Base-by-base conservation (phyloP, 2,113 vertebrate genomes). In the Nipponia nippon region DNA sequence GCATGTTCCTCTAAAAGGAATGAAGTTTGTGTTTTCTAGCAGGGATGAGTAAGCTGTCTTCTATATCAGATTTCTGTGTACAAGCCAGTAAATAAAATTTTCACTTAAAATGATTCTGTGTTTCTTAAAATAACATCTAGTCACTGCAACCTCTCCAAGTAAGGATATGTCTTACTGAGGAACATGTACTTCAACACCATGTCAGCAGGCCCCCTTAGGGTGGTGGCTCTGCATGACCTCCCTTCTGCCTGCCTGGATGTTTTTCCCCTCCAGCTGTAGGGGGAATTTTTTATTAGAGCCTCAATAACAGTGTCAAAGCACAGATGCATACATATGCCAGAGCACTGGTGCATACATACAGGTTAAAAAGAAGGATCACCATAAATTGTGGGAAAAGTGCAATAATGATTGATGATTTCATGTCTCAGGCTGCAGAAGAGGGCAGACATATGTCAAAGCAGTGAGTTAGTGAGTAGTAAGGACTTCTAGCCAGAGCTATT, bases 121-220 rank as follows among this genome's bases (percentile, higher is more conserved):
- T 55, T 96, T 93, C 81, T 76, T 85, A 95, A 90, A 93, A 94
- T 83, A 95, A 55, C 71, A 59, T 70, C 58, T 13, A 87, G 69
- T 23, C 50, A 38, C 70, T 80, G 49, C 81, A 87, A 0, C 7
- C 32, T 89, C 71, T 89, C 94, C 93, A 95, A 95, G 78, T 95
- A 95, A 96, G 96, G 95, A 11, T 42, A 67, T 72, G 32, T 79
- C 65, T 70, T n/a, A 72, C 61, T 40, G 79, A 78, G 59, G 59
- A 70, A 16, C 18, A 26, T 8, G 1, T 7, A 30, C 16, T 88
- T 69, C 63, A 73, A 4, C 61, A 44, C 44, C 30, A 12, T 21
- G 34, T 59, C 69, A 89, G 32, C 34, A 30, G 44, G 12, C 4
- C 13, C 59, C 17, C 27, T 20, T 2, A 23, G 55, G 22, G 6